phyloP scores from a whole-genome alignment of 2,113 vertebrate genomes.

The Coryphaenoides rupestris region DNA sequence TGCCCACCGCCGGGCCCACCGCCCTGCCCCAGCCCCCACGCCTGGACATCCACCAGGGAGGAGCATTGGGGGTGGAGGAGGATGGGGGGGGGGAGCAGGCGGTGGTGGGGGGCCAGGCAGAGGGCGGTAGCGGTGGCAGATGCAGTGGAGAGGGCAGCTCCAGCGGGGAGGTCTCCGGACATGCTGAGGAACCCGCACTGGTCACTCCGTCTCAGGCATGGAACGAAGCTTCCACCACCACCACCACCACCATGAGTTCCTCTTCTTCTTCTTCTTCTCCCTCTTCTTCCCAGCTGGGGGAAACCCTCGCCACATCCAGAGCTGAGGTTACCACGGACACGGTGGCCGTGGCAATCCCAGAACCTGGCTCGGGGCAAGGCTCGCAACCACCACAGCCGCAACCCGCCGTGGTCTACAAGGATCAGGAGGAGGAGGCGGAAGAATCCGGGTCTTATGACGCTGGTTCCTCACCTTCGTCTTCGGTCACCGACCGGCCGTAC shows the following conservation, averaged over 20 bases:
- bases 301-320: not conserved
- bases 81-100: not conserved
- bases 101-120: not conserved
- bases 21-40: not conserved
- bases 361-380: constrained; percentile 2
- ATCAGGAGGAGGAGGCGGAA: constrained; percentile 18
- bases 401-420: constrained; percentile 65
- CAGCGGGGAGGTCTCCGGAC: not conserved
- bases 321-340: constrained; percentile 10
- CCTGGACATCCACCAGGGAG: constrained; percentile 34
- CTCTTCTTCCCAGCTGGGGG: constrained; percentile 1
- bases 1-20: constrained; percentile 42
- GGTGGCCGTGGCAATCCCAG: not conserved
- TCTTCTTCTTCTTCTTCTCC: too few relatives aligned
- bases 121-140: constrained; percentile 2
- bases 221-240: not conserved
- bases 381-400: not conserved
- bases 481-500: constrained; percentile 5
- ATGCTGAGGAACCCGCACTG: not conserved
- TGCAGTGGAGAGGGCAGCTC: constrained; percentile 28
- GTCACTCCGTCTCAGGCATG: not conserved
- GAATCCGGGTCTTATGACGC: too few relatives aligned
- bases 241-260: too few relatives aligned
- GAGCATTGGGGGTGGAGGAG: not conserved
- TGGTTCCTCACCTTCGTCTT: not conserved